phyloP scores from a whole-genome alignment of 2,797 vertebrate genomes.

The Harpagifer antarcticus region DNA sequence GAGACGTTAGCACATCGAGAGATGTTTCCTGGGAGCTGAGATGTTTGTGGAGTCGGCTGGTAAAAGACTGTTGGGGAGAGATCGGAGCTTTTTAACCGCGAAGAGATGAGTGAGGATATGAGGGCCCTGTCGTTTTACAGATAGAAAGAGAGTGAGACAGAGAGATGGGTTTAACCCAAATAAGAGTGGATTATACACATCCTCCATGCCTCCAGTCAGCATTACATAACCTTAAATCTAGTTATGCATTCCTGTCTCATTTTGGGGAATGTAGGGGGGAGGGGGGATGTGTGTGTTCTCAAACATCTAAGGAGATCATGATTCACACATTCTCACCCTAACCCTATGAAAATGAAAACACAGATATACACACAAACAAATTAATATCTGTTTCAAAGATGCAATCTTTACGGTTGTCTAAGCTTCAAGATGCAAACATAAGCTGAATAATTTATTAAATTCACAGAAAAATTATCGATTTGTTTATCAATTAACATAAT shows the following conservation, averaged over 20 bases:
- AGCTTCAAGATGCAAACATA: neutral
- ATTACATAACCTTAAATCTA: constrained; percentile 86
- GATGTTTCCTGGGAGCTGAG: constrained; percentile 45
- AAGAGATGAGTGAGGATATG: constrained; percentile 53
- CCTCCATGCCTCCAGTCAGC: constrained; percentile 73
- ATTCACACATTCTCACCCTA: constrained; percentile 48
- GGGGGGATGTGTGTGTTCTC: constrained; percentile 26
- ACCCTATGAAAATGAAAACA: constrained; percentile 29
- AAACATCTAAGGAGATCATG: constrained; percentile 59
- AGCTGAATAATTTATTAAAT: no score
- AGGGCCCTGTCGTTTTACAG: constrained; percentile 60
- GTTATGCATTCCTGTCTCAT: constrained; percentile 80
- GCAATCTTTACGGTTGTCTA: neutral
- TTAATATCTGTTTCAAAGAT: neutral
- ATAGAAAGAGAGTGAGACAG: constrained; percentile 43
- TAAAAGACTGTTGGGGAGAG: constrained; percentile 55
- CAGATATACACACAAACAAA: constrained; percentile 19
- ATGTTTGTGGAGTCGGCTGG: constrained; percentile 46
- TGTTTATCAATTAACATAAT: no score
- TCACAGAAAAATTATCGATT: no score
- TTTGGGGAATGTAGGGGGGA: constrained; percentile 49
- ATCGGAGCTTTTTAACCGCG: constrained; percentile 47
- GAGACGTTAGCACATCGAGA: constrained; percentile 12
- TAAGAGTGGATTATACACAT: constrained; percentile 82
- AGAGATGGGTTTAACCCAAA: constrained; percentile 82